Evolutionary conservation across 2,888 invertebrate genomes (phyloP), one percentile per base, ranked within the genome.

Genomic region (Drosophila infuscata): DNA sequence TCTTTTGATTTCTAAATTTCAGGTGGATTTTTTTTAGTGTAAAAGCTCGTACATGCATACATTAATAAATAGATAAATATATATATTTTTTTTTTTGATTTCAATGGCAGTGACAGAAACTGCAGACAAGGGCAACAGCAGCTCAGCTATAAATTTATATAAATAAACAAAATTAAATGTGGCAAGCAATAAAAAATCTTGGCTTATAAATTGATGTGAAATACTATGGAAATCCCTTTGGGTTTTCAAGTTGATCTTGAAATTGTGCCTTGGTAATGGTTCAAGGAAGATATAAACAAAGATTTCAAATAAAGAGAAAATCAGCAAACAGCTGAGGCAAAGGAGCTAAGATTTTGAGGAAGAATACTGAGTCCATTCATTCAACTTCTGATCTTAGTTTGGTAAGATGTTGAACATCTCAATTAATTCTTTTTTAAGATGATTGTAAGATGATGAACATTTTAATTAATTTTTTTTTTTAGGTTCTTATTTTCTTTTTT

Each of bases 31-130:
- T 2, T n/a, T 36, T 43, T 46, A 25, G 46, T 15, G 20, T 15
- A 46, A 1, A 2, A 8, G 15, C 15, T n/a, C 30, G 15, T 3
- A 43, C 17, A 46, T 36, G 48, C n/a, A 43, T 58, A 69, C 56
- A 51, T 63, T 64, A 49, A 71, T 61, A 73, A 65, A 64, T 64
- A 72, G 60, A 57, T 53, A 64, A 49, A 62, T 54, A 68, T 62
- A 25, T 25, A 25, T 25, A 2, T 25, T 25, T 25, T 25, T 25
- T 25, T 25, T 25, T 74, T 81, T 83, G 74, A 81, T 84, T 88
- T 78, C 86, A 86, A 88, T 81, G 86, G 57, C 87, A 76, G 70
- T 52, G 71, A 57, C 71, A 65, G 70, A 82, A 88, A 74, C 68
- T 86, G 70, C 83, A 71, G 75, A 83, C 83, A 88, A 80, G 89